A percentile compares a stretch with the other conserved stretches of the same genome.
Evolutionary conservation across 2,888 invertebrate genomes (phyloP).

Genomic region (Coelinius sp.): DNA sequence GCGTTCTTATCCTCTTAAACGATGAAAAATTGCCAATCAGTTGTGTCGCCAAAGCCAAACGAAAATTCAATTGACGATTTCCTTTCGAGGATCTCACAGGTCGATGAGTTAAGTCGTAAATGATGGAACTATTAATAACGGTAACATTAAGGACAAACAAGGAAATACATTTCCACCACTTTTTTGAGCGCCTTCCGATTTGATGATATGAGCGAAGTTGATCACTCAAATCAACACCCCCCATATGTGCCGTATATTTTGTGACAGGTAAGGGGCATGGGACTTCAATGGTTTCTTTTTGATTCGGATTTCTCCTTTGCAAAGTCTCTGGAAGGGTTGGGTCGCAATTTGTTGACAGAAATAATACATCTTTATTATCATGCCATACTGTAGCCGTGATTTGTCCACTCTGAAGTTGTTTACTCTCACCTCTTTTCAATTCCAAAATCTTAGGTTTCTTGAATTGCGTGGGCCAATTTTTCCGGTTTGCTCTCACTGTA

Average conservation of each 20-base stretch:
- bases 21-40: constrained; percentile 22
- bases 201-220: background rate
- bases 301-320: background rate
- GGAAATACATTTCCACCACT: constrained; percentile 38
- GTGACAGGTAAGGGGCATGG: too few relatives aligned
- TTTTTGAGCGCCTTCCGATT: constrained; percentile 3
- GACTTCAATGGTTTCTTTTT: background rate
- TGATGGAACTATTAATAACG: constrained; percentile 33
- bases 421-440: too few relatives aligned
- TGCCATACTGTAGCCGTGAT: background rate
- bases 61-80: constrained; percentile 21
- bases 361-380: constrained; percentile 8
- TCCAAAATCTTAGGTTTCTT: too few relatives aligned
- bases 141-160: constrained; percentile 29
- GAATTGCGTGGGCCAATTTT: background rate
- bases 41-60: constrained; percentile 19
- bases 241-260: background rate
- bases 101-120: constrained; percentile 24
- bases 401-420: too few relatives aligned
- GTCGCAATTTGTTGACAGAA: background rate
- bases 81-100: background rate
- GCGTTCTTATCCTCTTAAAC: background rate
- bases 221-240: constrained; percentile 4
- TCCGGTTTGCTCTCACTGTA: constrained; percentile 12
- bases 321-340: too few relatives aligned